Evolutionary conservation across 1,140 invertebrate species (phyloP).

Genomic region (Cydia splendana): DNA sequence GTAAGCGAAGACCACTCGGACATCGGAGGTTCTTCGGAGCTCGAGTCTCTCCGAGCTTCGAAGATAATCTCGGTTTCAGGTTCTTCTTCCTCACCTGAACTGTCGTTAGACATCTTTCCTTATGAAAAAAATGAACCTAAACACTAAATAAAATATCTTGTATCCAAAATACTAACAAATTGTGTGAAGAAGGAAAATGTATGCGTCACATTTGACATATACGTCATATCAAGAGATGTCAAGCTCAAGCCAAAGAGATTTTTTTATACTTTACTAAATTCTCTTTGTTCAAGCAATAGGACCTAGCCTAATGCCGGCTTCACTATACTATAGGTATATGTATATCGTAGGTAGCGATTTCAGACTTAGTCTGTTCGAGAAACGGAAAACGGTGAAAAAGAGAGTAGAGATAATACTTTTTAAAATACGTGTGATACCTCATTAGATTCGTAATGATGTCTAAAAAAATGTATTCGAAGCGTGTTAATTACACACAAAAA

Average conservation of each 20-base stretch:
- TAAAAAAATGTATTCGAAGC: too few relatives aligned
- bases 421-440: too few relatives aligned
- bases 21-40: slow-evolving; percentile 50
- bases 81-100: neutral
- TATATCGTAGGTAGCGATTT: too few relatives aligned
- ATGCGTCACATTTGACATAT: neutral
- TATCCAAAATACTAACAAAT: neutral
- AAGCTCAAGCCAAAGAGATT: neutral
- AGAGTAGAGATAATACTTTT: too few relatives aligned
- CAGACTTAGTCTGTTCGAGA: too few relatives aligned
- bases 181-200: neutral
- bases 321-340: too few relatives aligned
- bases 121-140: neutral
- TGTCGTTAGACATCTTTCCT: neutral
- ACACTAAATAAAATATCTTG: neutral
- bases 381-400: too few relatives aligned
- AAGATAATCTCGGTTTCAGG: neutral
- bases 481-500: too few relatives aligned
- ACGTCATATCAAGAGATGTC: neutral
- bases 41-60: neutral
- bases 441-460: too few relatives aligned
- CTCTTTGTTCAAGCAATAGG: too few relatives aligned
- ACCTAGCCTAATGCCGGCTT: too few relatives aligned
- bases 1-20: slow-evolving; percentile 54
- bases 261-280: too few relatives aligned